phyloP scores from a whole-genome alignment of 2,113 vertebrate genomes.

The Triplophysa dalaica region DNA sequence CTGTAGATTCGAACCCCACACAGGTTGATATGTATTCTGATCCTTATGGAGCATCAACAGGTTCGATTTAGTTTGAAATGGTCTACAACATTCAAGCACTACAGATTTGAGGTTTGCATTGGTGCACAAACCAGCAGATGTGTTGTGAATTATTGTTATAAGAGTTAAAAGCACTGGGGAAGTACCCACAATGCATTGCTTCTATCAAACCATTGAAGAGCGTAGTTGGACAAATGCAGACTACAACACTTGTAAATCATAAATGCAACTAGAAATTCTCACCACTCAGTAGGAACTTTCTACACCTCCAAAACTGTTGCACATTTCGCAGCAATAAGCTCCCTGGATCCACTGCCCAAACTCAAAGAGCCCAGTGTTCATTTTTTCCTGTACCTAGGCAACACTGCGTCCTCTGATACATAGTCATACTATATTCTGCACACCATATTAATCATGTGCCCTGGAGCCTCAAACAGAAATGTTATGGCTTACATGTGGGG shows the following conservation, averaged over 20 bases:
- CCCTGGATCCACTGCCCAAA: neutral
- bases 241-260: neutral
- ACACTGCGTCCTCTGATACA: slow-evolving; percentile 10
- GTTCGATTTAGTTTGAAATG: no score
- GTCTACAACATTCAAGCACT: no score
- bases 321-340: neutral
- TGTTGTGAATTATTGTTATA: neutral
- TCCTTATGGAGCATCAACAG: no score
- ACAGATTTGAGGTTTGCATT: no score
- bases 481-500: neutral
- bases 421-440: slow-evolving; percentile 6
- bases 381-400: slow-evolving; percentile 14
- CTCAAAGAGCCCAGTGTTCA: slow-evolving; percentile 20
- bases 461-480: neutral
- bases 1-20: no score
- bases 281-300: neutral
- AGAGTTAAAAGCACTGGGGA: neutral
- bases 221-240: neutral
- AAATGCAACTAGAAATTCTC: neutral
- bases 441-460: slow-evolving; percentile 4
- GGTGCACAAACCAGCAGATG: no score
- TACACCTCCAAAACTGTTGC: slow-evolving; percentile 6
- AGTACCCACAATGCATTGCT: neutral
- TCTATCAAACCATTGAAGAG: neutral
- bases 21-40: no score